Conservation (phyloP, 2,113 vertebrate genomes). For the Aptenodytes forsteri region DNA sequence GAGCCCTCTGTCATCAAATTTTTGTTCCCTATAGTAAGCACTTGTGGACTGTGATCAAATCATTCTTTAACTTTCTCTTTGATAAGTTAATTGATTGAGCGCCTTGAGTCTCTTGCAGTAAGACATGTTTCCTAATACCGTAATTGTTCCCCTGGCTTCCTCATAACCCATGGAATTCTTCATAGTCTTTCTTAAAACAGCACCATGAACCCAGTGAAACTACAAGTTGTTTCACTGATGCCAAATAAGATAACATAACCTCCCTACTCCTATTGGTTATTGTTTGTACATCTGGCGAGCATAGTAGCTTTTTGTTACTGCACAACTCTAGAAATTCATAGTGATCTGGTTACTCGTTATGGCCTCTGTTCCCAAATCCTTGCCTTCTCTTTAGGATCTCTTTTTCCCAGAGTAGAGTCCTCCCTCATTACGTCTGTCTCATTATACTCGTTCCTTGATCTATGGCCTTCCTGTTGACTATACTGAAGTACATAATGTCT, state of each 20-base stretch:
- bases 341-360: neutral
- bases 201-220: neutral
- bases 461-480: neutral
- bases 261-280: neutral
- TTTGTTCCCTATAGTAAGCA: neutral
- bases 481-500: neutral
- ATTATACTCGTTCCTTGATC: neutral
- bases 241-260: neutral
- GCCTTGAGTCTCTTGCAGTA: neutral
- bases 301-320: neutral
- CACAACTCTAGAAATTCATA: neutral
- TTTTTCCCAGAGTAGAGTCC: neutral
- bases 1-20: neutral
- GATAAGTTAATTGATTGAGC: slow-evolving; percentile 25
- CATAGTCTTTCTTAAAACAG: neutral
- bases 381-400: neutral
- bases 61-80: slow-evolving; percentile 10
- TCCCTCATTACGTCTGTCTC: neutral
- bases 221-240: neutral
- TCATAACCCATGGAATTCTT: neutral
- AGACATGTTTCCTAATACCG: neutral
- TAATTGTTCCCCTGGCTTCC: neutral
- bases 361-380: neutral
- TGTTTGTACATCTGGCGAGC: neutral
- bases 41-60: slow-evolving; percentile 17